These are phyloP conservation scores for Amphibalanus amphitrite DNA, from an alignment of 1,140 invertebrate genomes.

Conservation along the genomic window DNA sequence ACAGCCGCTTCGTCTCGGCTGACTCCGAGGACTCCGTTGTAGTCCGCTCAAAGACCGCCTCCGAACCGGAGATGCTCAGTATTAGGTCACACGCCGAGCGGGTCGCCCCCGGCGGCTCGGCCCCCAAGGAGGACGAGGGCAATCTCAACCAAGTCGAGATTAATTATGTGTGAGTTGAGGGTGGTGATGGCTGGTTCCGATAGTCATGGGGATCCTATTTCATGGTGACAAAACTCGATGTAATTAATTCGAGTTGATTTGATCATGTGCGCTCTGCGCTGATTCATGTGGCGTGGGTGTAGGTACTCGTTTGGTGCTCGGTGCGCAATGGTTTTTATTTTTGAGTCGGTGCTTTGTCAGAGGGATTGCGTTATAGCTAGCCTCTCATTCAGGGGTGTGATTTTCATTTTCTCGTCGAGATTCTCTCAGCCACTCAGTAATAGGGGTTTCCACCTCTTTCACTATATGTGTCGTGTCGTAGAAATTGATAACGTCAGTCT, in stretches of 20 bases:
- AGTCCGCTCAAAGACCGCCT: conserved; percentile 48
- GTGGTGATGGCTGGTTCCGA: too few relatives aligned
- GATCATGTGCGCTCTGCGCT: neutral
- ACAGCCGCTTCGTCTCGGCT: conserved; percentile 62
- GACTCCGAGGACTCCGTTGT: conserved; percentile 65
- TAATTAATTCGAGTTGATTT: neutral
- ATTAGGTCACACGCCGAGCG: conserved; percentile 20
- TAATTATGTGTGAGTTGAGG: conserved; percentile 69
- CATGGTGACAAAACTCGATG: neutral
- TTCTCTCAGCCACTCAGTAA: too few relatives aligned
- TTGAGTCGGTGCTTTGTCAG: too few relatives aligned
- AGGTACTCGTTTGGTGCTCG: too few relatives aligned
- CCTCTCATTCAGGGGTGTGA: too few relatives aligned
- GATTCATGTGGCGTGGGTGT: neutral
- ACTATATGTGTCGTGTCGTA: too few relatives aligned
- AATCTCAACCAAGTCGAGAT: conserved; percentile 67
- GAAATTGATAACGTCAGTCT: too few relatives aligned
- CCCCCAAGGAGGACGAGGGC: conserved; percentile 66
- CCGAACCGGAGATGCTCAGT: conserved; percentile 31
- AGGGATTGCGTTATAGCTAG: too few relatives aligned
- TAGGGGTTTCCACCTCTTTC: too few relatives aligned
- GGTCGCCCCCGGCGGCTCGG: neutral
- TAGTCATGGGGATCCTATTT: neutral
- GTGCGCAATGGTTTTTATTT: too few relatives aligned
- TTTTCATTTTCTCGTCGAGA: too few relatives aligned